These are phyloP conservation scores for Tiliacea citrago DNA, from an alignment of 2,888 invertebrate genomes.

Conservation along the genomic window DNA sequence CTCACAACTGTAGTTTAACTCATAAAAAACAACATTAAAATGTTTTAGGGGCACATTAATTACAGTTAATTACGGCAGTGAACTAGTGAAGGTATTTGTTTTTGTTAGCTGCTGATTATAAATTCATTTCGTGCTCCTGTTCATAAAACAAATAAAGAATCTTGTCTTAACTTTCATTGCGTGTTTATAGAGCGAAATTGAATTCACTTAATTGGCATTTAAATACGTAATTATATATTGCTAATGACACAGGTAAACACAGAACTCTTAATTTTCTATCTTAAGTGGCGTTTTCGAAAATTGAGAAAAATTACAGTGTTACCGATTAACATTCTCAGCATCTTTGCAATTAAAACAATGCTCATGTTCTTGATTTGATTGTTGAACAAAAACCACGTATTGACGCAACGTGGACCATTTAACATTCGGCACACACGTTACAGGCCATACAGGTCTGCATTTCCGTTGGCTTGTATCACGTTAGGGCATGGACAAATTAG, in stretches of 20 bases:
- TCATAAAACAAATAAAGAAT: constrained; percentile 31
- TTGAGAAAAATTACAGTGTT: not conserved
- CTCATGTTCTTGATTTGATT: constrained; percentile 48
- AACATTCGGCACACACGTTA: constrained; percentile 78
- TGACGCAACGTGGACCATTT: constrained; percentile 78
- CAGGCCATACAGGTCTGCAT: constrained; percentile 82
- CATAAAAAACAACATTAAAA: constrained; percentile 53
- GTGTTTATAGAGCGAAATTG: constrained; percentile 29
- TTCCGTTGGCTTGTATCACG: constrained; percentile 80
- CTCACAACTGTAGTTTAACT: constrained; percentile 31
- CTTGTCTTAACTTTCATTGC: constrained; percentile 30
- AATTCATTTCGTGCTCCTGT: constrained; percentile 46
- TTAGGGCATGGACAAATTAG: constrained; percentile 83
- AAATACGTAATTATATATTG: not conserved
- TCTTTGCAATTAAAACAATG: constrained; percentile 47
- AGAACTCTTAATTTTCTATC: too few species aligned
- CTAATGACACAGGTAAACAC: not conserved
- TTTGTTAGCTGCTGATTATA: constrained; percentile 43
- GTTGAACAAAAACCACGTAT: constrained; percentile 62
- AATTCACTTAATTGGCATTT: constrained; percentile 8
- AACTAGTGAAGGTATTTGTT: constrained; percentile 57
- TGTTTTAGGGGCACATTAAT: constrained; percentile 61
- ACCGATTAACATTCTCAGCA: constrained; percentile 35
- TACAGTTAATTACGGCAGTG: constrained; percentile 57
- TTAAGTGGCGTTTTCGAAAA: too few species aligned